Base-by-base conservation (phyloP, 2,888 invertebrate genomes). In the Sabatieria punctata region DNA sequence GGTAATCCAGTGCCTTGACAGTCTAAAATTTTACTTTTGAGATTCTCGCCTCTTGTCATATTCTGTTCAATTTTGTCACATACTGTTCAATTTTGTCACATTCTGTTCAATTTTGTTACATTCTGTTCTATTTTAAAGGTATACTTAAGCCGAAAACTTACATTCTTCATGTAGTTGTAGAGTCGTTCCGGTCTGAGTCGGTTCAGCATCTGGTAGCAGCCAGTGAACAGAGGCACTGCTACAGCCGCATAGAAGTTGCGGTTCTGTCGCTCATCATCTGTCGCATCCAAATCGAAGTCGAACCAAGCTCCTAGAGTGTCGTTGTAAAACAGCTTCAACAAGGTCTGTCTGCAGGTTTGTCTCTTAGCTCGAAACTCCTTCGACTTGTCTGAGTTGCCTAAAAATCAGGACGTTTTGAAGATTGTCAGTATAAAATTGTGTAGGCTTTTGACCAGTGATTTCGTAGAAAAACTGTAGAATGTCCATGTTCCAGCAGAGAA, bases 221-320 rank as follows among this genome's bases (percentile, higher is more conserved):
- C 71, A 47, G 78, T 75, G 80, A 82, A 85, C 2, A 84, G 67
- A 0, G 84, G 84, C 0, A 79, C 71, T 3, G 82, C 69, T 57
- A 82, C 59, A 6, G 58, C 54, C 4, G 60, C 54, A 50, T 56
- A 63, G 54, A 63, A 63, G 18, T 59, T 51, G 22, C 52, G 49
- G 50, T 62, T 61, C 52, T 63, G 60, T 2, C 27, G 33, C 1
- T 76, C 73, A n/a, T n/a, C n/a, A n/a, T n/a, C n/a, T n/a, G n/a
- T n/a, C 45, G 74, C 70, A 1, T 66, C 55, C 0, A 76, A 59
- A 54, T 82, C 78, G 60, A 77, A 80, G 64, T 85, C 85, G 54
- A 78, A 77, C 84, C 84, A 85, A 43, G 76, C 73, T 0, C 80
- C 80, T 36, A 75, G 75, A 26, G 75, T 71, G 33, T 77, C 74